Evolutionary conservation across 2,888 invertebrate genomes (phyloP).

Genomic region (Gibbula magus): DNA sequence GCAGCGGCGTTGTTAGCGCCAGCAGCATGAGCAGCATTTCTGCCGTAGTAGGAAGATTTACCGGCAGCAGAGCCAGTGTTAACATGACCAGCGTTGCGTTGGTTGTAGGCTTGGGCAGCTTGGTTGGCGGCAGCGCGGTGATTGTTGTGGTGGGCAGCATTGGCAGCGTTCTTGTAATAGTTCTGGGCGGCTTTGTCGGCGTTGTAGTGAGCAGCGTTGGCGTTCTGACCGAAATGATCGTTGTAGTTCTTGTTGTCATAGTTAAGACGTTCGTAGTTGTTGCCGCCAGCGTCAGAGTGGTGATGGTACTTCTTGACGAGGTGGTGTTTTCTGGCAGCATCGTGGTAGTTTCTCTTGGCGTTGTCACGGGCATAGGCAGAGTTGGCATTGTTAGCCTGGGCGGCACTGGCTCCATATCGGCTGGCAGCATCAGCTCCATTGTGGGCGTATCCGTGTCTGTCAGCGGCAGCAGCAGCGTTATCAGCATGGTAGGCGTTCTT

Average conservation of each 20-base stretch:
- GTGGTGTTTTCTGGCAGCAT: conserved; percentile 17
- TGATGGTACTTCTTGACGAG: conserved; percentile 23
- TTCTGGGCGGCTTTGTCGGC: background rate
- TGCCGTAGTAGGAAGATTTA: background rate
- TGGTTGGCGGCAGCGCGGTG: background rate
- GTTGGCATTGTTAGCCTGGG: background rate
- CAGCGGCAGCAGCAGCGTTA: background rate
- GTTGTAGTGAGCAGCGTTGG: background rate
- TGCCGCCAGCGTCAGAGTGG: conserved; percentile 13
- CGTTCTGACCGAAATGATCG: conserved; percentile 3
- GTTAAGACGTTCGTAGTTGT: conserved; percentile 19
- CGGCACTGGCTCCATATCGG: background rate
- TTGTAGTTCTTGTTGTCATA: conserved; percentile 22
- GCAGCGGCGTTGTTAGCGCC: background rate
- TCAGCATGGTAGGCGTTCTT: conserved; percentile 5
- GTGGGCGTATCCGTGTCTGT: conserved; percentile 11
- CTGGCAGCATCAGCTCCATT: background rate
- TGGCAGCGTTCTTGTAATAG: background rate
- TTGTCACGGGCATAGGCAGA: background rate
- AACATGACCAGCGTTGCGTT: background rate
- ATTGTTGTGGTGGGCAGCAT: background rate
- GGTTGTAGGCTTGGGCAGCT: background rate
- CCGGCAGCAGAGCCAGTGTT: background rate
- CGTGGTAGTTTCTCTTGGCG: background rate
- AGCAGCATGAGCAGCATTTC: background rate